These are phyloP conservation scores for Papilio gigon DNA, from an alignment of 2,888 invertebrate genomes.

Conservation along the genomic window DNA sequence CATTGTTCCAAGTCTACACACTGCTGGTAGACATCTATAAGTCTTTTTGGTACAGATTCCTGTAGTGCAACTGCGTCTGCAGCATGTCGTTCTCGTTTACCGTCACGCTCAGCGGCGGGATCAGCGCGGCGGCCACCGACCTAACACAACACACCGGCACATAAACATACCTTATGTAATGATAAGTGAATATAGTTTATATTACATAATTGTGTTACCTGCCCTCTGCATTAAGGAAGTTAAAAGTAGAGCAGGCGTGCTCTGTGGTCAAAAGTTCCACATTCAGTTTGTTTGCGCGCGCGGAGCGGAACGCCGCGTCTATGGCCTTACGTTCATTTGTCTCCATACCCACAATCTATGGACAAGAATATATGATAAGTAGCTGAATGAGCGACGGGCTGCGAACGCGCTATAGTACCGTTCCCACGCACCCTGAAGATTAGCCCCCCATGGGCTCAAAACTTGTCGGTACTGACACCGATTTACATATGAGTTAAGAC, in stretches of 20 bases:
- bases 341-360: slow-evolving; percentile 68
- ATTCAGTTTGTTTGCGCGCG: slow-evolving; percentile 72
- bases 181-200: too few species aligned
- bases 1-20: neutral
- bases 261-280: slow-evolving; percentile 92
- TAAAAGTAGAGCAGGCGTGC: slow-evolving; percentile 94
- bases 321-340: slow-evolving; percentile 51
- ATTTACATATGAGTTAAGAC: too few species aligned
- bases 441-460: too few species aligned
- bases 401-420: too few species aligned
- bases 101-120: slow-evolving; percentile 83
- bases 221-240: slow-evolving; percentile 93
- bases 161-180: too few species aligned
- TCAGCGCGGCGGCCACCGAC: slow-evolving; percentile 85
- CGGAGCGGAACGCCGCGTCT: slow-evolving; percentile 54
- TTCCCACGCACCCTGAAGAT: too few species aligned
- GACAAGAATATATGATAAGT: neutral
- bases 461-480: too few species aligned
- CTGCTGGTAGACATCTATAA: neutral
- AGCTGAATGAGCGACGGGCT: too few species aligned
- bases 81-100: slow-evolving; percentile 84
- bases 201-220: slow-evolving; percentile 79
- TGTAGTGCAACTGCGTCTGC: slow-evolving; percentile 78
- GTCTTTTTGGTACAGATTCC: slow-evolving; percentile 70
- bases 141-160: slow-evolving; percentile 52